These are phyloP conservation scores for Vombatus ursinus DNA, from an alignment of 2,113 vertebrate genomes.

Conservation along the genomic window DNA sequence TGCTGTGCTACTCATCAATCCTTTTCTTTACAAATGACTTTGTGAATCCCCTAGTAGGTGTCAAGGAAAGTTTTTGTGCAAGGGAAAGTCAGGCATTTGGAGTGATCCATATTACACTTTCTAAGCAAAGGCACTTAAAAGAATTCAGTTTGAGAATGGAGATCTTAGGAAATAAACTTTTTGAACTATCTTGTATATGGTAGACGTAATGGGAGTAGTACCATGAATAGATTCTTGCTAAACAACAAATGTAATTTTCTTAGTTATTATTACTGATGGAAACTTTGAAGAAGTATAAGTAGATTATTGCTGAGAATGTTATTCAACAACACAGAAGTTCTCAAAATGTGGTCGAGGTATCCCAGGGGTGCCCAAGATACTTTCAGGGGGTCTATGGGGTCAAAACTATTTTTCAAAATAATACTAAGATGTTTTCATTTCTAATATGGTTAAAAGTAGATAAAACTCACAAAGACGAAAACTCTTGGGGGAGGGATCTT, in stretches of 20 bases:
- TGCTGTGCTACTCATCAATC: constrained; percentile 41
- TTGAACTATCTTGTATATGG: background rate
- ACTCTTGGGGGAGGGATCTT: background rate
- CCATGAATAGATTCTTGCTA: constrained; percentile 3
- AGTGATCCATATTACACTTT: constrained; percentile 3
- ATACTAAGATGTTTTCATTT: background rate
- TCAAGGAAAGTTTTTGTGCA: constrained; percentile 17
- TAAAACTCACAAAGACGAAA: background rate
- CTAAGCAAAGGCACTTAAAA: constrained; percentile 5
- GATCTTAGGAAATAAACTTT: background rate
- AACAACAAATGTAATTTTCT: constrained; percentile 12
- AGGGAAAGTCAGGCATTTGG: constrained; percentile 40
- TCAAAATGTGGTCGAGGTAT: background rate
- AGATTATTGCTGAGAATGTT: background rate
- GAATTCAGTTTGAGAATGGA: background rate
- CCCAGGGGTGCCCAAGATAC: background rate
- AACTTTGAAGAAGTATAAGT: constrained; percentile 4
- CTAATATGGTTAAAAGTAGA: background rate
- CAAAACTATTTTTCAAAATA: background rate
- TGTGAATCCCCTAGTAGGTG: constrained; percentile 39
- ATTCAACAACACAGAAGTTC: background rate
- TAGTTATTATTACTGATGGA: constrained; percentile 11
- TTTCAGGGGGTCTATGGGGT: background rate
- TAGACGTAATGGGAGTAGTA: background rate
- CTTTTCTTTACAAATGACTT: constrained; percentile 49